Conservation (phyloP, 2,888 invertebrate genomes). For the Rhagium mordax region DNA sequence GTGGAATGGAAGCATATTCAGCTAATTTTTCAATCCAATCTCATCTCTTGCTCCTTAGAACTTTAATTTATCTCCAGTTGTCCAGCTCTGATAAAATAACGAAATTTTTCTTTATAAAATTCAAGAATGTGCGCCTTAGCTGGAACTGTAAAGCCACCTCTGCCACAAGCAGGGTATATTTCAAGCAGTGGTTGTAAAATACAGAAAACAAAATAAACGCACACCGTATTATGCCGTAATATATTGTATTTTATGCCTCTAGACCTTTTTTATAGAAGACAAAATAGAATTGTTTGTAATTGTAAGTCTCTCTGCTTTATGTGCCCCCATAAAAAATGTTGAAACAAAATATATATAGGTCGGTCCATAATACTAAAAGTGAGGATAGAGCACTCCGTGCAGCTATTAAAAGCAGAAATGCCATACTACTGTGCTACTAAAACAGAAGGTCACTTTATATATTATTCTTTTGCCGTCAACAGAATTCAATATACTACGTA, state of each 20-base stretch:
- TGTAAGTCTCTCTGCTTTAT: slow-evolving; percentile 23
- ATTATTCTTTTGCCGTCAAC: not conserved
- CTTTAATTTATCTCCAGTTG: too few relatives aligned
- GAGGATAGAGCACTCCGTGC: not conserved
- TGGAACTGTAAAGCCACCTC: not conserved
- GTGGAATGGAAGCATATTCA: too few relatives aligned
- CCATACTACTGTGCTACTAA: not conserved
- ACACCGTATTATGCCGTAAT: slow-evolving; percentile 7
- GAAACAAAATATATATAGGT: slow-evolving; percentile 20
- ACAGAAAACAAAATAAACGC: slow-evolving; percentile 15
- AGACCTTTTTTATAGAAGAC: slow-evolving; percentile 17
- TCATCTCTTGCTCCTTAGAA: too few relatives aligned
- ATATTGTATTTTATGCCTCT: slow-evolving; percentile 20
- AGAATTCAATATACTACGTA: not conserved
- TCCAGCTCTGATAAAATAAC: too few relatives aligned
- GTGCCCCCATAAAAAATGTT: slow-evolving; percentile 8
- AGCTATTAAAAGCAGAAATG: slow-evolving; percentile 14
- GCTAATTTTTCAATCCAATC: too few relatives aligned
- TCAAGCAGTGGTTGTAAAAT: slow-evolving; percentile 27
- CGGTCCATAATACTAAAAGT: slow-evolving; percentile 3
- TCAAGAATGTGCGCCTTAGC: too few relatives aligned
- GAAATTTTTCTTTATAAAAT: too few relatives aligned
- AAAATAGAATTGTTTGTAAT: slow-evolving; percentile 28
- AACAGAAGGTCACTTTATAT: slow-evolving; percentile 6
- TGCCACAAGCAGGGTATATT: not conserved